A percentile compares a stretch with the other conserved stretches of the same genome.
phyloP scores from a whole-genome alignment of 2,113 vertebrate genomes.

The Tetrax tetrax region DNA sequence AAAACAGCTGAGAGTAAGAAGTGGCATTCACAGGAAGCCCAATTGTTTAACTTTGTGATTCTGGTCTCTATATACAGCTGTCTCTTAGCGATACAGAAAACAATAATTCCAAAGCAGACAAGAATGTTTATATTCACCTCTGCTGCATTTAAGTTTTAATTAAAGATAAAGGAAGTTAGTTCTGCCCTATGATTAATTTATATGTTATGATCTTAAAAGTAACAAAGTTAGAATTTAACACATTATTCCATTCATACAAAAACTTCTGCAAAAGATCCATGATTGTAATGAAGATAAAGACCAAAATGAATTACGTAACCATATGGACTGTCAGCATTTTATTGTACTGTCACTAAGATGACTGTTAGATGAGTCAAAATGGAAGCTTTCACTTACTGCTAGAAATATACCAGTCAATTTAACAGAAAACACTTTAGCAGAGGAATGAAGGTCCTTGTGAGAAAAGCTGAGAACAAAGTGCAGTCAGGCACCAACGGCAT shows the following conservation, averaged over 20 bases:
- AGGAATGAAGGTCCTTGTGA: background rate
- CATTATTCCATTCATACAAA: background rate
- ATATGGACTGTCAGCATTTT: background rate
- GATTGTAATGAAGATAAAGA: constrained; percentile 5
- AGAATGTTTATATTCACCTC: background rate
- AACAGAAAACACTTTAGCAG: background rate
- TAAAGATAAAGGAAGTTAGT: background rate
- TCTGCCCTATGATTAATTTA: background rate
- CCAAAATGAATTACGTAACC: background rate
- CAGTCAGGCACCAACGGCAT: background rate
- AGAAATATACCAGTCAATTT: constrained; percentile 18
- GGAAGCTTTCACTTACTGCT: constrained; percentile 10
- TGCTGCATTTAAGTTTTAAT: background rate
- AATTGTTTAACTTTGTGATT: background rate
- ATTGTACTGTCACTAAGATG: constrained; percentile 26
- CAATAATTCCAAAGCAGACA: background rate
- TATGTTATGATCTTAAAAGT: background rate
- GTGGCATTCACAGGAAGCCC: background rate
- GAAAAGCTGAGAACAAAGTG: background rate
- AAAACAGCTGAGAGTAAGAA: background rate
- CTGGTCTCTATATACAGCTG: background rate
- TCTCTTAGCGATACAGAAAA: background rate
- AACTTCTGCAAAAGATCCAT: background rate
- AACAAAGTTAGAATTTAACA: background rate
- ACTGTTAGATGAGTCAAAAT: constrained; percentile 20